A percentile compares a stretch with the other conserved stretches of the same genome.
Conservation (phyloP, 1,140 invertebrate genomes). For the Batillaria attramentaria region DNA sequence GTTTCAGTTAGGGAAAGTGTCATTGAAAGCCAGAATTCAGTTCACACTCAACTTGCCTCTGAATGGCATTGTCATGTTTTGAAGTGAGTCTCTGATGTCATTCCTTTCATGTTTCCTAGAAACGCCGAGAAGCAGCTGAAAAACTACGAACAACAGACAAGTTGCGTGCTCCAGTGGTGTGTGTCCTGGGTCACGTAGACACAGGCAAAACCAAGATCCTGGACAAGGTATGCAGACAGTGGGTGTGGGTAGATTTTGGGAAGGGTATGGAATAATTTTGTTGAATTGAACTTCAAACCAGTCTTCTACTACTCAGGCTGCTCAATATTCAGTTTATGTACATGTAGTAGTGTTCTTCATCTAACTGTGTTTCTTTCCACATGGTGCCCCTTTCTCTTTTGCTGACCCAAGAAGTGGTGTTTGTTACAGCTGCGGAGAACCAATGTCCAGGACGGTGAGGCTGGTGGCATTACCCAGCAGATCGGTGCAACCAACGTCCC, state of each 20-base stretch:
- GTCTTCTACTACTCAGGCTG: too few species aligned
- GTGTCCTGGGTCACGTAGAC: constrained; percentile 99
- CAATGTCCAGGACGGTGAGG: constrained; percentile 96
- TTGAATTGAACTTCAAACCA: too few species aligned
- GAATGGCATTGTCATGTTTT: not conserved
- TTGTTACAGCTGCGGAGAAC: constrained; percentile 64
- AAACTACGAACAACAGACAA: constrained; percentile 84
- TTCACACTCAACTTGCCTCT: too few species aligned
- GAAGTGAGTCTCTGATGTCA: not conserved
- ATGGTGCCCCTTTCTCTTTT: too few species aligned
- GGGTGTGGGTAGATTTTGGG: too few species aligned
- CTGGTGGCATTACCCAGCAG: constrained; percentile 99
- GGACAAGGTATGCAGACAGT: constrained; percentile 86
- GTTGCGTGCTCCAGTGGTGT: constrained; percentile 95
- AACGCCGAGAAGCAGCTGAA: constrained; percentile 87
- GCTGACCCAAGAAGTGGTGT: not conserved
- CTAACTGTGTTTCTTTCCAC: too few species aligned
- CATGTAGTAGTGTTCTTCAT: too few species aligned
- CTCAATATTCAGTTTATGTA: too few species aligned
- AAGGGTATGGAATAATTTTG: too few species aligned
- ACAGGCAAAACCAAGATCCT: constrained; percentile 99
- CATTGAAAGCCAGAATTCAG: not conserved
- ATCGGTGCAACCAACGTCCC: constrained; percentile 99
- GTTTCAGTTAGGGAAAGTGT: not conserved
- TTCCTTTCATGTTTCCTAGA: constrained; percentile 72